These are phyloP conservation scores for Hyperoodon ampullatus DNA, from an alignment of 2,113 vertebrate genomes.

Conservation along the genomic window DNA sequence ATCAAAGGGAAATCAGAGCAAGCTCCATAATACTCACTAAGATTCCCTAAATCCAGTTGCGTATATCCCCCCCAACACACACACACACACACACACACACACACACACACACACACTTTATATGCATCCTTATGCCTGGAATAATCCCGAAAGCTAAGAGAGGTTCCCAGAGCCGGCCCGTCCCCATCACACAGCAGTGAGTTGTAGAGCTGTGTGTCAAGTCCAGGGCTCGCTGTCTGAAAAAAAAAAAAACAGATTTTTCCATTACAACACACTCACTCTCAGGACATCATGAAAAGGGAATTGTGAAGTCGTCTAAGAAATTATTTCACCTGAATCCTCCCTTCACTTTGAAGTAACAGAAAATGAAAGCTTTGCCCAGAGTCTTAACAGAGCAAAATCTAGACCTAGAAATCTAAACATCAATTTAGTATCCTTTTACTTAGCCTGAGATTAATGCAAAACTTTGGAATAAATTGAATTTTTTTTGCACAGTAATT, in stretches of 20 bases:
- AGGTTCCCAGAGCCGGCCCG: background rate
- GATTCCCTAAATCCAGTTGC: background rate
- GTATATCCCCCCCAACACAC: accelerated
- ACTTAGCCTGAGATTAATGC: background rate
- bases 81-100: too few species aligned
- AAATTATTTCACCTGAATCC: background rate
- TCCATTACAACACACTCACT: background rate
- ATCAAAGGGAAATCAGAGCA: background rate
- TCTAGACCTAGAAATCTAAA: background rate
- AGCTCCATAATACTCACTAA: background rate
- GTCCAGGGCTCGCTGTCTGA: background rate
- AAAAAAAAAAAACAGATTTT: conserved; percentile 33
- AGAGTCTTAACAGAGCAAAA: background rate
- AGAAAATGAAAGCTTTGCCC: background rate
- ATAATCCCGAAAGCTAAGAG: background rate
- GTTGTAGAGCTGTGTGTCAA: background rate
- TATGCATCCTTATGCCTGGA: background rate
- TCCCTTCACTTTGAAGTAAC: background rate
- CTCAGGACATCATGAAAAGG: background rate
- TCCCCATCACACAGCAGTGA: background rate
- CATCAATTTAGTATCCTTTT: background rate
- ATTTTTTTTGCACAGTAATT: background rate
- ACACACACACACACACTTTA: accelerated
- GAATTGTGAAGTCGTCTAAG: background rate
- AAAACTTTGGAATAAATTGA: background rate